phyloP scores from a whole-genome alignment of 2,888 invertebrate genomes.

The Ctena decussata region DNA sequence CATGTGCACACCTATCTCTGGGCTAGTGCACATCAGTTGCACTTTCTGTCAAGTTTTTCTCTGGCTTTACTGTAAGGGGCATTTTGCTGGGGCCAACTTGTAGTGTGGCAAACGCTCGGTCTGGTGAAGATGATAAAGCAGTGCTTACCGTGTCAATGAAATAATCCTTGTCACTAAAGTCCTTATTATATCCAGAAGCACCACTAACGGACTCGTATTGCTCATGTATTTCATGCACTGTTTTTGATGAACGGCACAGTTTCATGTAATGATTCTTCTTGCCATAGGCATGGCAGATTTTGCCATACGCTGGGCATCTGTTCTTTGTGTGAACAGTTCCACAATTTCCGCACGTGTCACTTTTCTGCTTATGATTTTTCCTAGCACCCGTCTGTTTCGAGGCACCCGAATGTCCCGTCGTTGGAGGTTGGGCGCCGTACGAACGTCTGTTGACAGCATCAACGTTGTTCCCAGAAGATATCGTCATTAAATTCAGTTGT shows the following conservation, averaged over 20 bases:
- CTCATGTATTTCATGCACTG: not conserved
- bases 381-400: not conserved
- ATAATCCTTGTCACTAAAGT: not conserved
- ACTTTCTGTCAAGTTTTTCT: no score
- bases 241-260: not conserved
- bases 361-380: not conserved
- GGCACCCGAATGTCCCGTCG: not conserved
- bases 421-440: not conserved
- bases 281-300: not conserved
- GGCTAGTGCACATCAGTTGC: no score
- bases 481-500: constrained; percentile 14
- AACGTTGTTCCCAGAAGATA: no score
- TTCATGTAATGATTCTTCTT: not conserved
- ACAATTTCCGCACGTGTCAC: constrained; percentile 4
- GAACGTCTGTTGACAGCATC: not conserved
- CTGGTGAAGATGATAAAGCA: not conserved
- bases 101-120: constrained; percentile 19
- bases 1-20: no score
- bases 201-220: not conserved
- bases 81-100: constrained; percentile 1
- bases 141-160: constrained; percentile 28
- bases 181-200: no score
- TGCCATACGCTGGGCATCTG: constrained; percentile 13
- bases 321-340: not conserved
- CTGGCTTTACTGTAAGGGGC: no score